Evolutionary conservation across 1,140 invertebrate species (phyloP), one percentile per base, ranked within the genome.

Genomic region (Zaprionus africanus): DNA sequence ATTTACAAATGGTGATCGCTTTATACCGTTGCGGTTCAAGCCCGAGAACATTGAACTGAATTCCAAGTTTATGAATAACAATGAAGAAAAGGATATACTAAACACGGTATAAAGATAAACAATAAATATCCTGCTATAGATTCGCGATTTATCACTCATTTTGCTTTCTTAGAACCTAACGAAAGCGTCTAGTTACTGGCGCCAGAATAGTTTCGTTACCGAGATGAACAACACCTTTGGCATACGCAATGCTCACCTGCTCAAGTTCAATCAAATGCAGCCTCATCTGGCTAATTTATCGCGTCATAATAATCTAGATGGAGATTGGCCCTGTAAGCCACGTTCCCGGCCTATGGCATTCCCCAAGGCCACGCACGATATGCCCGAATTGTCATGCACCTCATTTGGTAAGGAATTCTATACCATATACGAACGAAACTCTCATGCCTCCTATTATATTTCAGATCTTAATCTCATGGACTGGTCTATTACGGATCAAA

Each of bases 271-370:
- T 54, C 59, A 57, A 24, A 38, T 63, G 57, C 75, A 66, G 9
- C n/a, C 64, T 3, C 57, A 24, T 24, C 17, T n/a, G 19, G 22
- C 57, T 7, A n/a, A 57, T n/a, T 9, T 56, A 24, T 38, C 57
- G 43, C 9, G 6, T 51, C 71, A 9, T 1, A 58, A n/a, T 1
- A 34, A 41, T 13, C 41, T 17, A 9, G 76, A 77, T 31, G 49
- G 31, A 6, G 91, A 92, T 65, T 92, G 91, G 91, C 76, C 74
- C 4, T 92, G 91, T 36, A 61, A 26, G 24, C 90, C 91, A 5
- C 79, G 91, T 3, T 13, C 43, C 1, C 73, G 86, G 4, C 91
- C 91, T 0, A 51, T 70, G 9, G 90, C 84, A 2, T 81, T 76
- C 60, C 53, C 81, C 13, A 81, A 82, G 38, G 81, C 84, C n/a